Base-by-base conservation (phyloP, 2,888 invertebrate genomes). In the Pandemis corylana region DNA sequence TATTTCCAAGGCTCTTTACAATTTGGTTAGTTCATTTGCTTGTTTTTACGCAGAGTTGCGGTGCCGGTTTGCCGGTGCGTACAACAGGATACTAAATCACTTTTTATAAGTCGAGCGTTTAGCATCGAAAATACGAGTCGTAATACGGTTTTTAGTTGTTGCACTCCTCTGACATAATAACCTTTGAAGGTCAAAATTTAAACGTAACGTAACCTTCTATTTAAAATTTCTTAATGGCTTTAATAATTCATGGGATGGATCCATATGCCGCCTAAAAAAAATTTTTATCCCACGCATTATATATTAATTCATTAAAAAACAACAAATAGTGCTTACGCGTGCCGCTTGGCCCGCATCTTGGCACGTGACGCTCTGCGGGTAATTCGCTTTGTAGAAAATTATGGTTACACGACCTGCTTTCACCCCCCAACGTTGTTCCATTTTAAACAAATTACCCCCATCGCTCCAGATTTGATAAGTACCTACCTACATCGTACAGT, bases 381-480 rank as follows among this genome's bases (percentile, higher is more conserved):
- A 61, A 66, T 69, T 69, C 70, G 61, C 70, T 66, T 68, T 68
- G 62, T 69, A 69, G 49, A 59, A 65, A 65, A 74, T 65, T 59
- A 74, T 65, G 42, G 42, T 74, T 49, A 59, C 41, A 46, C 77
- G 72, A 72, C 78, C 75, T 80, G 83, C 86, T 90, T 89, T 91
- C 92, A 90, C 84, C 89, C 90, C 85, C 81, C 80, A 78, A 79
- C 83, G 77, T 77, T 79, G 68, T 82, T 80, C 80, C 81, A 84
- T 88, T 59, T 87, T 81, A 78, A 56, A 76, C 78, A 79, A 77
- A 86, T 85, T 88, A 87, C 92, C 92, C 92, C 80, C 85, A 93
- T 93, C 82, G 86, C 82, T 85, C 88, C 89, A 88, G 84, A 90
- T 92, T 90, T 89, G 44, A 44, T 44, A 13, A 13, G 49, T 49